Percentiles rank a stretch among this genome's conserved stretches.
phyloP scores from a whole-genome alignment of 2,113 vertebrate species.

The Catharus bicknelli region DNA sequence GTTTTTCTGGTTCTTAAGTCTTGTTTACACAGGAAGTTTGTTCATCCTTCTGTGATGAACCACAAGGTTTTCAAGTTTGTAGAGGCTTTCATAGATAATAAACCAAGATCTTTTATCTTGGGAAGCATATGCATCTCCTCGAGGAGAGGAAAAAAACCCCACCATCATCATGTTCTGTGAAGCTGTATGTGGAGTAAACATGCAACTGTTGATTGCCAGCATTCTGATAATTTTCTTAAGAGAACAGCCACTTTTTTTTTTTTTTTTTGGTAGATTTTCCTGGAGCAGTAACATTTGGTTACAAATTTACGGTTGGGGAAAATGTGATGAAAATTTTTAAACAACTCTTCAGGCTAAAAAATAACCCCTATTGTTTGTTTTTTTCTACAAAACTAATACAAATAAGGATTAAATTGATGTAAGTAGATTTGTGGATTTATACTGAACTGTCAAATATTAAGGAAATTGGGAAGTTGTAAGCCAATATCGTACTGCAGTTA shows the following conservation, averaged over 20 bases:
- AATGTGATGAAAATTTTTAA: not conserved
- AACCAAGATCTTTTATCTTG: not conserved
- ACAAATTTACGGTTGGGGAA: not conserved
- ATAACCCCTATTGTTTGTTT: not conserved
- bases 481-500: not conserved
- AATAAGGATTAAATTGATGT: not conserved
- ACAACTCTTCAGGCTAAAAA: not conserved
- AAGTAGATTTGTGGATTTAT: not conserved
- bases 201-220: not conserved
- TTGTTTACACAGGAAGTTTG: not conserved
- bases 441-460: not conserved
- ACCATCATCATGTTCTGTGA: not conserved
- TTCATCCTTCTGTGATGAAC: not conserved
- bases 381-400: not conserved
- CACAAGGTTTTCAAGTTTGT: not conserved
- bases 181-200: not conserved
- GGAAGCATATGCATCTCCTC: not conserved
- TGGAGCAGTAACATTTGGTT: not conserved
- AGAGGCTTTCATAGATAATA: not conserved
- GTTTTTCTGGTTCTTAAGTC: conserved; percentile 26
- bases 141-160: not conserved
- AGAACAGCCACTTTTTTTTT: not conserved
- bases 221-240: not conserved
- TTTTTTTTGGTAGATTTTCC: not conserved
- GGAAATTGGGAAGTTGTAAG: not conserved